These are phyloP conservation scores for Pristis pectinata DNA, from an alignment of 2,797 vertebrate genomes.

Conservation along the genomic window DNA sequence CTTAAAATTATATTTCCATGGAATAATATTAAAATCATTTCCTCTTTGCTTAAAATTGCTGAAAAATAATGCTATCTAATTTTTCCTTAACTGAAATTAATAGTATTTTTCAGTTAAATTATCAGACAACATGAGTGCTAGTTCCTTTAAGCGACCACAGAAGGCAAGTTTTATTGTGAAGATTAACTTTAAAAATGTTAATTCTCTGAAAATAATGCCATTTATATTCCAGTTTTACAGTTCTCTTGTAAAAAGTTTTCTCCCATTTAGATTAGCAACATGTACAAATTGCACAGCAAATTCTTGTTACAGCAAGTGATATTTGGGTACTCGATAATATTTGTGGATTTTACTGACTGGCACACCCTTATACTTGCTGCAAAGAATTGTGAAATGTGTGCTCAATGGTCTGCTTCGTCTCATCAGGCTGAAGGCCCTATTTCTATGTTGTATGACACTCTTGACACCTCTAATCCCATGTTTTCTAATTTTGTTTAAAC, in stretches of 20 bases:
- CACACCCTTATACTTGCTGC: too few relatives aligned
- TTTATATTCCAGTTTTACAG: background rate
- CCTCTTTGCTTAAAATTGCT: background rate
- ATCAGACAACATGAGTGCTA: conserved; percentile 93
- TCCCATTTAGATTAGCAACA: background rate
- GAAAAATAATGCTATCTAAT: background rate
- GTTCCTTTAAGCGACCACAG: conserved; percentile 94
- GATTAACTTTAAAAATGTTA: background rate
- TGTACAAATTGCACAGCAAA: background rate
- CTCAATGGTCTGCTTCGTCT: too few relatives aligned
- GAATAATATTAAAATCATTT: background rate
- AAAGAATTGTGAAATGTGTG: too few relatives aligned
- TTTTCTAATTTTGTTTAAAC: too few relatives aligned
- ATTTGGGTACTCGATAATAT: background rate
- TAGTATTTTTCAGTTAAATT: conserved; percentile 98
- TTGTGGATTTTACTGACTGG: too few relatives aligned
- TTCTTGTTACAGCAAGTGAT: background rate
- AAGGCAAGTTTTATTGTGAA: conserved; percentile 66
- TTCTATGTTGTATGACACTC: too few relatives aligned
- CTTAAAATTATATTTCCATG: background rate
- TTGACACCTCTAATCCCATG: too few relatives aligned
- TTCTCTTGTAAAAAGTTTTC: background rate
- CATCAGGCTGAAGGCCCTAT: too few relatives aligned
- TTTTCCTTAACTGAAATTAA: conserved; percentile 5
- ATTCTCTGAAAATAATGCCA: background rate